Conservation (phyloP, 2,113 vertebrate species). For the Machaerirhynchus nigripectus region DNA sequence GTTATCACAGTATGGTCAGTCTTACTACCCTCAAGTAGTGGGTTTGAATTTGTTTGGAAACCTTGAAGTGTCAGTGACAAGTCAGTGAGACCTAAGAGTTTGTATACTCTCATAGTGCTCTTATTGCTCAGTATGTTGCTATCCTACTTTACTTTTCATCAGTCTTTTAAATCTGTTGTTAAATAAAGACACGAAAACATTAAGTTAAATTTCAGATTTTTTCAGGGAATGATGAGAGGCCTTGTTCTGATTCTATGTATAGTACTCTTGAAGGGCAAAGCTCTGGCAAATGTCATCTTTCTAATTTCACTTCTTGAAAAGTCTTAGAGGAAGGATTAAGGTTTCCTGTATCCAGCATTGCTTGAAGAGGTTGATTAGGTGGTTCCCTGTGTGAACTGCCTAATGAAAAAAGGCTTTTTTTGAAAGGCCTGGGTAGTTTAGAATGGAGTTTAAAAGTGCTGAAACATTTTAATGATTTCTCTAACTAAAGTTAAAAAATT, state of each 20-base stretch:
- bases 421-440: not conserved
- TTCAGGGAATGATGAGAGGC: not conserved
- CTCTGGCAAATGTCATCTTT: not conserved
- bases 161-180: not conserved
- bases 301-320: not conserved
- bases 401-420: not conserved
- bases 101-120: rapidly evolving
- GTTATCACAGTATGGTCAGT: not conserved
- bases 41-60: not conserved
- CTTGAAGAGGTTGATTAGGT: not conserved
- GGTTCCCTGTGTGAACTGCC: not conserved
- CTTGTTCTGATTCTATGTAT: not conserved
- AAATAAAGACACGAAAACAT: not conserved
- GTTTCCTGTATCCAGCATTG: not conserved
- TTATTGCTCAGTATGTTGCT: not conserved
- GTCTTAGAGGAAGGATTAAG: not conserved
- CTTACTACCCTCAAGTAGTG: not conserved
- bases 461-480: not conserved
- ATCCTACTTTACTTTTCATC: not conserved
- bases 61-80: not conserved
- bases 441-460: not conserved
- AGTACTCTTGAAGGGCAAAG: not conserved
- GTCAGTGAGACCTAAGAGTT: not conserved
- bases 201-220: not conserved
- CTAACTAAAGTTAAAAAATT: not conserved